Conservation (phyloP, 2,797 vertebrate genomes). For the Todus mexicanus region DNA sequence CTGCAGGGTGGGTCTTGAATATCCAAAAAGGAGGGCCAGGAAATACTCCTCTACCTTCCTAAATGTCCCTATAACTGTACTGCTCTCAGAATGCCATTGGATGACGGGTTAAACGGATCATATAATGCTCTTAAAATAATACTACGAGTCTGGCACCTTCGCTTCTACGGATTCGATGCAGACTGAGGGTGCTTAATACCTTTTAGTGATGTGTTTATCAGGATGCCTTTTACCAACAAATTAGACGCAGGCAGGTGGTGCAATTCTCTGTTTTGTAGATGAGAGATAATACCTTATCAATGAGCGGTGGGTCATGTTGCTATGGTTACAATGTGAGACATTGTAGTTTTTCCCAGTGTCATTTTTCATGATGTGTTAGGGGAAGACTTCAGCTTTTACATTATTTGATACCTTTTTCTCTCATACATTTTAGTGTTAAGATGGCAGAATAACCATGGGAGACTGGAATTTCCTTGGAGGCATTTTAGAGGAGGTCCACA, state of each 20-base stretch:
- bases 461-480: conserved; percentile 89
- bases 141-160: background rate
- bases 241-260: background rate
- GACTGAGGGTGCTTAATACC: background rate
- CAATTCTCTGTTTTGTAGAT: background rate
- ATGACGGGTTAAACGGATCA: background rate
- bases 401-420: background rate
- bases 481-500: conserved; percentile 88
- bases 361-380: background rate
- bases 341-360: fast-evolving
- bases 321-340: background rate
- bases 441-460: conserved; percentile 83
- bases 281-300: background rate
- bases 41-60: background rate
- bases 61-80: background rate
- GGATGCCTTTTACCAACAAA: background rate
- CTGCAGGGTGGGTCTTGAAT: background rate
- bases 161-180: background rate
- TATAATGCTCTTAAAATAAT: background rate
- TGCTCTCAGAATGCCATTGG: no score
- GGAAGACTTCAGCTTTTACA: background rate
- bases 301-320: background rate
- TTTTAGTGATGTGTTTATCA: background rate
- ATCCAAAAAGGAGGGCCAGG: background rate
- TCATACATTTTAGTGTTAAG: conserved; percentile 7